Evolutionary conservation across 2,888 invertebrate genomes (phyloP), one percentile per base, ranked within the genome.

Genomic region (Psococerastis gibbosa): DNA sequence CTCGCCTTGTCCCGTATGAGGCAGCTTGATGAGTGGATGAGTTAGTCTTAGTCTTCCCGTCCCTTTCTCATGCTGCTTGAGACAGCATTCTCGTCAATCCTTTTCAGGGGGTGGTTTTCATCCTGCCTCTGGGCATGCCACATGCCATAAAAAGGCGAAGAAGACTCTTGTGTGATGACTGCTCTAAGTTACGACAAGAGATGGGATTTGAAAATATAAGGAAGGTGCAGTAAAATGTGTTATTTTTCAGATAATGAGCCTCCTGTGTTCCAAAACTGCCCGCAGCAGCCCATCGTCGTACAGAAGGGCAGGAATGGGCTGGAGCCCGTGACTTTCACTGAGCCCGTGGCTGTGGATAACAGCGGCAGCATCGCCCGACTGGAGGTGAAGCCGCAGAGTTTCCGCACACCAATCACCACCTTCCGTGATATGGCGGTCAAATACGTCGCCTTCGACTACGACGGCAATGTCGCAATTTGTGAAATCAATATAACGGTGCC

Each of bases 381-480:
- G 48, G 91, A 92, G 68, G 80, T 94, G 0, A 87, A 87, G 51
- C 94, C 94, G 0, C 78, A 81, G 52, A 87, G 83, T 53, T 94
- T 94, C 62, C 78, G 72, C 56, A 88, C 88, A 1, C 91, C 91
- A 0, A 71, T 85, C 50, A 75, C 78, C 58, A 74, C 89, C 9
- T 89, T 92, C 61, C 78, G 87, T 56, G 89, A 92, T 50, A 85
- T 84, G 56, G 83, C 88, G 22, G 87, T 94, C 0, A 82, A 88
- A 65, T 97, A 94, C 56, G 82, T 92, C 1, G 97, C 95, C 2
- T 95, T 88, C 55, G 97, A 97, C 64, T 89, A 87, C 55, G 94
- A 94, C 57, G 94, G 94, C 51, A 97, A 97, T 57, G 91, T 91
- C 11, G 97, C 94, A 11, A 89, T 91, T 57, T 97, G 97, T 57